Base-by-base conservation (phyloP, 2,888 invertebrate species). In the Clitarchus hookeri region DNA sequence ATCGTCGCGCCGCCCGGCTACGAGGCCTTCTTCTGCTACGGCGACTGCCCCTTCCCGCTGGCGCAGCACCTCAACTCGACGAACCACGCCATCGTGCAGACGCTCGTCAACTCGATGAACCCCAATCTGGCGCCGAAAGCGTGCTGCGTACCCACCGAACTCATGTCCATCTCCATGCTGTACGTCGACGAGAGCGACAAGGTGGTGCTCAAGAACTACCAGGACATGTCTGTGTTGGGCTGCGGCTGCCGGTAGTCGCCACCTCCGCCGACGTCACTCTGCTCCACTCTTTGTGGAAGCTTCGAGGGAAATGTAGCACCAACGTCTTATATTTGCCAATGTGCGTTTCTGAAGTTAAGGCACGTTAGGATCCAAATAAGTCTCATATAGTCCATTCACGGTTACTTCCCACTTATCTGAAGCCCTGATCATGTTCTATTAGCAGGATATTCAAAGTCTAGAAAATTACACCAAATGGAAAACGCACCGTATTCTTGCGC, bases 51-150 rank as follows among this genome's bases (percentile, higher is more conserved):
- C 84, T 98, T 97, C 91, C 99, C 99, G 48, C 93, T 99, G 90
- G 95, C 98, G 85, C 97, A 98, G 90, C 97, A 98, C 92, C 93
- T 98, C 86, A 99, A 99, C 93, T 96, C 98, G 89, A 99, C 99
- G 87, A 99, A 99, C 92, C 99, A 99, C 93, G 99, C 99, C 89
- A 98, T 99, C 90, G 97, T 99, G 90, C 99, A 99, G 93, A 98
- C 97, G 88, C 93, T 99, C 91, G 97, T 99, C 90, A 97, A 99
- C 93, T 97, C 97, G 88, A 96, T 98, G 92, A 97, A 97, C 92
- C 98, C 98, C 88, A 94, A 94, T 89, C 94, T 95, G 88, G 98
- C 98, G 91, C 99, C 99, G 84, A 97, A 97, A 91, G 97, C 99
- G 88, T 99, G 99, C 92, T 99, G 99, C 93, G 98, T 99, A 87